phyloP scores from a whole-genome alignment of 2,888 invertebrate genomes.

The Corbicula japonica region DNA sequence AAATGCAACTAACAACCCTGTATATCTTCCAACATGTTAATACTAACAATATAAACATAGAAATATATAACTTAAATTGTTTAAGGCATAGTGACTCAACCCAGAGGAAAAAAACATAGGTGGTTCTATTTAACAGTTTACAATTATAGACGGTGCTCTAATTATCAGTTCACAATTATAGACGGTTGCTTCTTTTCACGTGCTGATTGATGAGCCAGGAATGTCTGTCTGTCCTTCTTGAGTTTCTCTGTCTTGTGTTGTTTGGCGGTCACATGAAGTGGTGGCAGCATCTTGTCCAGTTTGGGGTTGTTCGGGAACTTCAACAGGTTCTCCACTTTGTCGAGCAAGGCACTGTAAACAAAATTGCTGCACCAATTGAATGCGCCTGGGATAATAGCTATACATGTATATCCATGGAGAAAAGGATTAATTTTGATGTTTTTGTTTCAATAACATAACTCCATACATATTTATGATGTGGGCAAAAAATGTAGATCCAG shows the following conservation, averaged over 20 bases:
- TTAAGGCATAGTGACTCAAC: too few relatives aligned
- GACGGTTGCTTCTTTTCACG: conserved; percentile 51
- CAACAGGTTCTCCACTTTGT: conserved; percentile 81
- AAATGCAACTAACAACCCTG: too few relatives aligned
- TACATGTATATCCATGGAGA: too few relatives aligned
- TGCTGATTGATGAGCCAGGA: conserved; percentile 51
- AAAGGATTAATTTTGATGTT: neutral
- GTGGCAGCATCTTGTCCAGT: conserved; percentile 82
- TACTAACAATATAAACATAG: too few relatives aligned
- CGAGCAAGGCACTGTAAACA: conserved; percentile 74
- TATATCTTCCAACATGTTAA: too few relatives aligned
- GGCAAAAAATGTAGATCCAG: too few relatives aligned
- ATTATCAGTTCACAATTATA: conserved; percentile 12
- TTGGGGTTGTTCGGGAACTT: conserved; percentile 85
- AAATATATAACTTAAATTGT: too few relatives aligned
- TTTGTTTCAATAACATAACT: too few relatives aligned
- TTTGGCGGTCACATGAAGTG: conserved; percentile 73
- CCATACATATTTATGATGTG: too few relatives aligned
- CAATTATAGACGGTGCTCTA: neutral
- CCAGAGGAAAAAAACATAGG: too few relatives aligned
- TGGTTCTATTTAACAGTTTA: neutral
- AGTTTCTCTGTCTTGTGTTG: conserved; percentile 59
- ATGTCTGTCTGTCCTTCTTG: conserved; percentile 53
- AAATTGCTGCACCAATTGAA: too few relatives aligned
- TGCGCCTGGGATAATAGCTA: too few relatives aligned